phyloP scores from a whole-genome alignment of 2,113 vertebrate genomes.

The Pandion haliaetus region DNA sequence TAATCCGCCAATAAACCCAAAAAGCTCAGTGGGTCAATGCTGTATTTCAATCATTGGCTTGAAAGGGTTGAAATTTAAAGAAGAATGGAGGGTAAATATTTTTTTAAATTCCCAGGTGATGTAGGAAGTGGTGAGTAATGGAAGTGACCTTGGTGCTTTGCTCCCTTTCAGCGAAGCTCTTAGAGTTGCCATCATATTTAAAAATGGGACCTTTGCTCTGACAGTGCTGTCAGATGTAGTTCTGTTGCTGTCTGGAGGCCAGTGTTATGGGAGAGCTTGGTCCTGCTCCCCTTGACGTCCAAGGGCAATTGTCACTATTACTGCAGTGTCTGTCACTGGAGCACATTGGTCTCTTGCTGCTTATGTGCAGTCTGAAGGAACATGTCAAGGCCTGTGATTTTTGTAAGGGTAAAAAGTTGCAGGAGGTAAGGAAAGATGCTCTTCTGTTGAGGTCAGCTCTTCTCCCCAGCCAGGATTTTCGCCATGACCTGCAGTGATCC shows the following conservation, averaged over 20 bases:
- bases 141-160: neutral
- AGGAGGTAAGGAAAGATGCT: neutral
- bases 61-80: neutral
- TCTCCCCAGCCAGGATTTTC: neutral
- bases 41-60: neutral
- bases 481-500: neutral
- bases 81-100: neutral
- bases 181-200: neutral
- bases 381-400: neutral
- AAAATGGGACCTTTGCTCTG: neutral
- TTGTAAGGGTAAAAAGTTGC: neutral
- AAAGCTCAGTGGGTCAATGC: neutral
- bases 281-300: neutral
- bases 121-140: neutral
- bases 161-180: neutral
- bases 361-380: neutral
- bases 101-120: neutral
- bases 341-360: accelerated
- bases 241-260: neutral
- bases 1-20: neutral
- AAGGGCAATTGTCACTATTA: neutral
- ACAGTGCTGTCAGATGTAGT: neutral
- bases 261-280: neutral
- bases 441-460: neutral
- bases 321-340: neutral